phyloP scores from a whole-genome alignment of 92 coral and sea anemone species.

The Heteractis magnifica region DNA sequence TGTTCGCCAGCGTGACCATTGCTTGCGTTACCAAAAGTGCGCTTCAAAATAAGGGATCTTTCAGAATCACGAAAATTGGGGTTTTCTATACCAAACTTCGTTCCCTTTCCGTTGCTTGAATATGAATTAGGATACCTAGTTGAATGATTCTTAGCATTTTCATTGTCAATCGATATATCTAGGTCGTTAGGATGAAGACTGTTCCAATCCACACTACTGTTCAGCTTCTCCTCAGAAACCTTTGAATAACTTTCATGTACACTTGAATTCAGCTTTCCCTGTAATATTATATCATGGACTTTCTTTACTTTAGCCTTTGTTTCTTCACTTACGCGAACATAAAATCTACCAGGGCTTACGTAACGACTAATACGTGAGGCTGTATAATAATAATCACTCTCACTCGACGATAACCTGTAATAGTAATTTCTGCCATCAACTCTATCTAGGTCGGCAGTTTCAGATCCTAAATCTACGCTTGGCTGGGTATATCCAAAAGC shows the following conservation, averaged over 20 bases:
- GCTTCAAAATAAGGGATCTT: not conserved
- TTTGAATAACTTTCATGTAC: not conserved
- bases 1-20: not conserved
- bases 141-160: not conserved
- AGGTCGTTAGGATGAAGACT: conserved; percentile 5
- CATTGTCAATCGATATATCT: not conserved
- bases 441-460: not conserved
- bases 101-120: not conserved
- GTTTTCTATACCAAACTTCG: not conserved
- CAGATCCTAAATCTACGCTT: not conserved
- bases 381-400: not conserved
- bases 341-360: conserved; percentile 68
- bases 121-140: not conserved
- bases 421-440: conserved; percentile 11
- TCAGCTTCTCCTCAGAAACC: not conserved
- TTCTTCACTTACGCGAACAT: conserved; percentile 54
- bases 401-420: conserved; percentile 12
- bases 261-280: not conserved
- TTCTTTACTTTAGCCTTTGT: conserved; percentile 25
- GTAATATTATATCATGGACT: conserved; percentile 9
- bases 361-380: not conserved
- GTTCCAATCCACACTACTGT: not conserved
- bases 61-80: not conserved
- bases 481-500: conserved; percentile 21
- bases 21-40: not conserved